Evolutionary conservation across 2,113 vertebrate species (phyloP), one percentile per base, ranked within the genome.

Genomic region (Peromyscus leucopus): DNA sequence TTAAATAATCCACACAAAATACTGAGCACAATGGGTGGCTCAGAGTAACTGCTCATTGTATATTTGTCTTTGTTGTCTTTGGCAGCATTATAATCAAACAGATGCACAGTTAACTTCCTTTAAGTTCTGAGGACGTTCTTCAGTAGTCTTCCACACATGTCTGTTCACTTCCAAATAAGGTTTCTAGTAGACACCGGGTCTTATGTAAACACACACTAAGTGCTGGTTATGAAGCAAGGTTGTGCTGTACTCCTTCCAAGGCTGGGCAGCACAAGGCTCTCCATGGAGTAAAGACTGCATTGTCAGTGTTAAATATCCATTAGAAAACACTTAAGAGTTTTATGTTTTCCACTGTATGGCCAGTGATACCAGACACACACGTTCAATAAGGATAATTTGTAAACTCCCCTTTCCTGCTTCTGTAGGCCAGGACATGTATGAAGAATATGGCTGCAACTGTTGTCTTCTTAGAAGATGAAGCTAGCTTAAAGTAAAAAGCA

Each of bases 371-470:
- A 0, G 28, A 22, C 13, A 10, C 13, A 10, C 13, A 63, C 28
- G 61, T 24, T 21, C 61, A 48, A 3, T 1, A 31, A 93, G 78
- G 59, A 57, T 31, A 61, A 59, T 28, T 72, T 51, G 59, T n/a
- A 85, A 75, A 17, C 17, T 69, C 61, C 74, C 31, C 36, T 61
- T 55, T 84, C n/a, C 88, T 51, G 67, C n/a, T n/a, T 89, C 95
- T 71, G 36, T 5, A 36, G 84, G 57, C 67, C 93, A 89, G 24
- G 31, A 59, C 17, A 57, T 42, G 1, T 8, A 74, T 39, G 42
- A 88, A 89, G 87, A 76, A 61, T 1, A 26, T 0, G 65, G 4
- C 36, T 74, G 4, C 87, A 39, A 16, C 46, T 61, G 8, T 17
- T 36, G 5, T 63, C 21, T n/a, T 13, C 1, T 0, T 6, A 59